Percentiles rank a stretch among this genome's conserved stretches.
These are phyloP conservation scores for Asarcornis scutulata DNA, from an alignment of 2,113 vertebrate species.

Conservation along the genomic window DNA sequence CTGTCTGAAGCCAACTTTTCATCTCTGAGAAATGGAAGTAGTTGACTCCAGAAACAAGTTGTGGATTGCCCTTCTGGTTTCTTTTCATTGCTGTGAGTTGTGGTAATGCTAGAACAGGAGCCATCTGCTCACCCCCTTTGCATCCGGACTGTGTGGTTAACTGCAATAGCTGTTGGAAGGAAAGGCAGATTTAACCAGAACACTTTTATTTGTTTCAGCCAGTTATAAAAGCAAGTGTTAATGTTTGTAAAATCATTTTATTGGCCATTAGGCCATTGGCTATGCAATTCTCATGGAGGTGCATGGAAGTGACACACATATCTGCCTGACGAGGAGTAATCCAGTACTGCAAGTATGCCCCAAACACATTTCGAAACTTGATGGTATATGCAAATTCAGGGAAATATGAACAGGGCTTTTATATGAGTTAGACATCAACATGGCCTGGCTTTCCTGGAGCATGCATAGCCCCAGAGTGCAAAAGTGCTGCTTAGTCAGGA, in stretches of 20 bases:
- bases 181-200: background rate
- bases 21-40: background rate
- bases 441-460: background rate
- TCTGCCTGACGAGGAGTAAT: background rate
- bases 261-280: background rate
- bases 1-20: background rate
- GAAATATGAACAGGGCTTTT: background rate
- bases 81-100: background rate
- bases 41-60: background rate
- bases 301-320: background rate
- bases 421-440: background rate
- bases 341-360: background rate
- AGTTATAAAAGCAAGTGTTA: background rate
- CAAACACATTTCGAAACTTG: background rate
- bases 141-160: background rate
- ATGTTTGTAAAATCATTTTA: background rate
- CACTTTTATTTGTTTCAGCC: background rate
- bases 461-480: background rate
- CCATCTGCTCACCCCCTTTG: background rate
- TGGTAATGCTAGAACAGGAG: background rate
- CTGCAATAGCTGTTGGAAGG: background rate
- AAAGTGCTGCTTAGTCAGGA: background rate
- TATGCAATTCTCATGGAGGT: background rate
- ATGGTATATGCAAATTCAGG: background rate
- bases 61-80: background rate